Conservation (phyloP, 2,113 vertebrate species). For the Cathartes aura region DNA sequence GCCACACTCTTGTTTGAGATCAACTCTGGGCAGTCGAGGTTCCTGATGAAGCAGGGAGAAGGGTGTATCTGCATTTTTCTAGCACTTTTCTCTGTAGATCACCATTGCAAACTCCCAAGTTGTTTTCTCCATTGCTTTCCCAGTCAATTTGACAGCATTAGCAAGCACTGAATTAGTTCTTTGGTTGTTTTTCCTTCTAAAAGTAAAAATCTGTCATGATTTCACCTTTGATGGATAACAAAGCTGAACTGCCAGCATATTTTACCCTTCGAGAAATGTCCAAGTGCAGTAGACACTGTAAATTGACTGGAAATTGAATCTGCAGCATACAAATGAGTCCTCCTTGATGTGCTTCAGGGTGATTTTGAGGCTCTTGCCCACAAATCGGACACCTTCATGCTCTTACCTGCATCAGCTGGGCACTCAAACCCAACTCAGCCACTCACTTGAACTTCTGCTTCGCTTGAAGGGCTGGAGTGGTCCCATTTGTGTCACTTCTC, state of each 20-base stretch:
- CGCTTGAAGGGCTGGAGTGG: fast-evolving
- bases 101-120: neutral
- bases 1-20: neutral
- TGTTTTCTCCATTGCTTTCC: neutral
- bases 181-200: neutral
- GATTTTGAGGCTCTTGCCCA: neutral
- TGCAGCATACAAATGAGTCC: neutral
- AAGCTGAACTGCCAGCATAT: neutral
- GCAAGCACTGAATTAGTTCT: neutral
- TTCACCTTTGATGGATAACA: neutral
- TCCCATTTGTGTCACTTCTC: neutral
- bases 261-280: neutral
- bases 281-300: neutral
- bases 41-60: neutral
- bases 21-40: neutral
- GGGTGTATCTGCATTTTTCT: neutral
- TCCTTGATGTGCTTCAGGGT: neutral
- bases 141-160: neutral
- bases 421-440: fast-evolving
- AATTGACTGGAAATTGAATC: neutral
- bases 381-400: fast-evolving
- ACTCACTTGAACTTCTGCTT: neutral
- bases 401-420: neutral
- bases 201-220: neutral
- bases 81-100: neutral